A percentile compares a stretch with the other conserved stretches of the same genome.
Conservation (phyloP, 2,113 vertebrate species). For the Mohoua ochrocephala region DNA sequence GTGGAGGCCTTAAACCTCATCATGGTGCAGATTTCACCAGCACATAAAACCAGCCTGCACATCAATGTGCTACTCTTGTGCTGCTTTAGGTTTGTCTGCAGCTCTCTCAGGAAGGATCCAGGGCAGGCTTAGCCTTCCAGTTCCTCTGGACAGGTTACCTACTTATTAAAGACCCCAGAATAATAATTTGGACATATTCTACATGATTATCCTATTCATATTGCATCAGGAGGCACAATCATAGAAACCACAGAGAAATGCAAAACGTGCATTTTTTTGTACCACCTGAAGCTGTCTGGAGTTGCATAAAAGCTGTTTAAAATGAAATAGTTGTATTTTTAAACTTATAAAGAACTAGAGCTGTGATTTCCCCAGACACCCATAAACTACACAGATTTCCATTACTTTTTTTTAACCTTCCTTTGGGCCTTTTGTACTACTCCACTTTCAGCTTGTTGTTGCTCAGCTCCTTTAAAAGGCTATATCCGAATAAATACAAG, state of each 20-base stretch:
- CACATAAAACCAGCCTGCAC: not conserved
- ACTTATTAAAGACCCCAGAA: not conserved
- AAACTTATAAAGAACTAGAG: not conserved
- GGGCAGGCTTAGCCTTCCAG: not conserved
- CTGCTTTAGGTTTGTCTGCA: not conserved
- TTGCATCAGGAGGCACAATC: not conserved
- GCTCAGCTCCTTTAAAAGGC: conserved; percentile 11
- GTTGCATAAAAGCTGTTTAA: not conserved
- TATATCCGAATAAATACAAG: conserved; percentile 30
- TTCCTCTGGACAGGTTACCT: not conserved
- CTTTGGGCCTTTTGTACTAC: conserved; percentile 5
- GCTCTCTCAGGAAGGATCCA: not conserved
- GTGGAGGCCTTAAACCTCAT: not conserved
- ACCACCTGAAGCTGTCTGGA: not conserved
- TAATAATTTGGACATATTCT: not conserved
- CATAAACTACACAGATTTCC: conserved; percentile 1
- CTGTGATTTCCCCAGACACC: conserved; percentile 20
- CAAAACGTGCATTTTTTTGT: not conserved
- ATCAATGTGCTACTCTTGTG: fast-evolving
- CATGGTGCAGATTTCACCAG: not conserved
- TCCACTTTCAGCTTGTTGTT: not conserved
- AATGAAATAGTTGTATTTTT: not conserved
- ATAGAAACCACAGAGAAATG: not conserved
- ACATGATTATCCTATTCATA: not conserved
- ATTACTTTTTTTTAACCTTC: conserved; percentile 35